A percentile compares a stretch with the other conserved stretches of the same genome.
phyloP scores from a whole-genome alignment of 1,140 invertebrate genomes.

The Mizuhopecten yessoensis region DNA sequence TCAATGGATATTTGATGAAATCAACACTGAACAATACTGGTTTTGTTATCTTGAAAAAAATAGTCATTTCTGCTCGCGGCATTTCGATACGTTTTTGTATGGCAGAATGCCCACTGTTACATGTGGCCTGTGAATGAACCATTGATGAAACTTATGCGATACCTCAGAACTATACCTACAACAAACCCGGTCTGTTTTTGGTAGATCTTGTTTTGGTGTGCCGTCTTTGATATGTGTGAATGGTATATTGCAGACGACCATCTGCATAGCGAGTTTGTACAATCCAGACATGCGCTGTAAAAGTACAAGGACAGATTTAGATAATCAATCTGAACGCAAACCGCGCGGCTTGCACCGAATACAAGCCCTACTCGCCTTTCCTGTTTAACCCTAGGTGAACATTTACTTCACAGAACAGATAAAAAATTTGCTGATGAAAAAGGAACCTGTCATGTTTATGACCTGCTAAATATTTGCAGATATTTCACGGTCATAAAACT shows the following conservation, averaged over 20 bases:
- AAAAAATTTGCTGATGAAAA: background rate
- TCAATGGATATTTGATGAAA: background rate
- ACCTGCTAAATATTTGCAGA: constrained; percentile 15
- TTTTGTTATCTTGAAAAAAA: background rate
- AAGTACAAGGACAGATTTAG: constrained; percentile 27
- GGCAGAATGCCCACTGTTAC: background rate
- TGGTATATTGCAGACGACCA: background rate
- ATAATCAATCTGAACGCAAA: constrained; percentile 26
- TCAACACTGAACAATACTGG: background rate
- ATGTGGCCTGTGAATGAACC: background rate
- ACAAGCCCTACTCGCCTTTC: background rate
- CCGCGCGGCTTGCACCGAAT: background rate
- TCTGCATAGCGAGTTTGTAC: constrained; percentile 18
- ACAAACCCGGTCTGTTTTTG: background rate
- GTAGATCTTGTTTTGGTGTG: background rate
- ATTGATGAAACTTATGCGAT: background rate
- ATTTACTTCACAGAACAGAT: background rate
- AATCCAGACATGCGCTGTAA: background rate
- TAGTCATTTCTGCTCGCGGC: background rate
- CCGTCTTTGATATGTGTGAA: background rate
- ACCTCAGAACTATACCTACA: background rate
- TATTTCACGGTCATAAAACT: background rate
- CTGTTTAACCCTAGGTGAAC: constrained; percentile 3
- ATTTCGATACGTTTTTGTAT: no score
- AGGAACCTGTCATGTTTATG: background rate